Base-by-base conservation (phyloP, 2,888 invertebrate species). In the Drosophila pegasa region DNA sequence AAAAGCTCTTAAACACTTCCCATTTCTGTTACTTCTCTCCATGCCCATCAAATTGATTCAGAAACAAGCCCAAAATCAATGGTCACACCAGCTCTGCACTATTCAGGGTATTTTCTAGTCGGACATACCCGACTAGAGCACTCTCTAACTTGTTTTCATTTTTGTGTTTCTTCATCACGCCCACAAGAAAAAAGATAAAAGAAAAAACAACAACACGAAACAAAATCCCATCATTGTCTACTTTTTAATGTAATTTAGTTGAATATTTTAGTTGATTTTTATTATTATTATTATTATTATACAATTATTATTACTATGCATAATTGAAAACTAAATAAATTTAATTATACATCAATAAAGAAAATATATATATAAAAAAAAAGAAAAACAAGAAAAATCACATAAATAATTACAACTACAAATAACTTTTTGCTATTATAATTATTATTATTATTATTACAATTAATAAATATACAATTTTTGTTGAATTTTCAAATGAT, bases 191-290 rank as follows among this genome's bases (percentile, higher is more conserved):
- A 25, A 29, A 29, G 27, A 50, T n/a, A 31, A 7, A 22, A 18
- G 22, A 12, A 16, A 25, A n/a, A 25, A 16, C n/a, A 43, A n/a
- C 25, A 41, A 20, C 29, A 47, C 43, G 29, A 33, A 40, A 38
- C 10, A 38, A 61, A 71, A 73, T 66, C 71, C 78, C 81, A 71
- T 75, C 71, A 81, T 84, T 84, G 82, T 87, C 78, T 84, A 81
- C 81, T 81, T 86, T 80, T 86, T 90, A 91, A 91, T 89, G 87
- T 91, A 91, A 91, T 91, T 91, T 91, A 91, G 91, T 90, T 91
- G 90, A 91, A 91, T 91, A 91, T 91, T 91, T 91, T 91, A 91
- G 91, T 91, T 91, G 90, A 91, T 91, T 90, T 91, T 83, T 48
- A 86, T 78, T 84, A 87, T 84, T 71, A 86, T 87, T 88, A 89